Conservation (phyloP, 2,888 invertebrate species). For the Heliothis peltigera region DNA sequence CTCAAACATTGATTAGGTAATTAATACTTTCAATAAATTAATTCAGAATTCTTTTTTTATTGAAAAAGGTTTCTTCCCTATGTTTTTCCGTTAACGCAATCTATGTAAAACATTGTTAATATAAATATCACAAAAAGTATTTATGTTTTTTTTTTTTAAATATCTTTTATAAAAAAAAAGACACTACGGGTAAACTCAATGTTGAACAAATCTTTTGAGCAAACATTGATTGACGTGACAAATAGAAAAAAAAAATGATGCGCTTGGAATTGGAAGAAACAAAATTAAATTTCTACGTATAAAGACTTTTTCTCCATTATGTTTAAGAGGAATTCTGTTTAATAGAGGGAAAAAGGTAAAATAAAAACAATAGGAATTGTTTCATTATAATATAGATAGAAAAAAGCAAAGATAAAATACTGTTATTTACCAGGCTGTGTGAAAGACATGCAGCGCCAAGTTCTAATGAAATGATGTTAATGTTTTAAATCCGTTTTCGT, state of each 20-base stretch:
- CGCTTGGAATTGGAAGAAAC: slow-evolving; percentile 22
- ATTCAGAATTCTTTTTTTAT: too few species aligned
- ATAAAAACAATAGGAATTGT: neutral
- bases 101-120: neutral
- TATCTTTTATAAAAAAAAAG: slow-evolving; percentile 2
- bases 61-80: too few species aligned
- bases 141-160: neutral
- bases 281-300: slow-evolving; percentile 15
- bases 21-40: too few species aligned
- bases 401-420: neutral
- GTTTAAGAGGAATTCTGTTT: neutral
- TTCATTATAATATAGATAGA: neutral
- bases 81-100: too few species aligned
- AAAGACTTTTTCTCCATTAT: neutral
- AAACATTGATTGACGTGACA: slow-evolving; percentile 40
- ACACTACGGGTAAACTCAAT: slow-evolving; percentile 5
- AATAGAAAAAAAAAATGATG: slow-evolving; percentile 28
- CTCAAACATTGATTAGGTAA: too few species aligned
- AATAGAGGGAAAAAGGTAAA: neutral
- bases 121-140: neutral
- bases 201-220: slow-evolving; percentile 13
- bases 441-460: too few species aligned
- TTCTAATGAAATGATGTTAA: too few species aligned
- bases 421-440: neutral
- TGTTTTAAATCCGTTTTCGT: too few species aligned